A percentile compares a stretch with the other conserved stretches of the same genome.
phyloP scores from a whole-genome alignment of 2,113 vertebrate species.

The Catharus fuscescens region DNA sequence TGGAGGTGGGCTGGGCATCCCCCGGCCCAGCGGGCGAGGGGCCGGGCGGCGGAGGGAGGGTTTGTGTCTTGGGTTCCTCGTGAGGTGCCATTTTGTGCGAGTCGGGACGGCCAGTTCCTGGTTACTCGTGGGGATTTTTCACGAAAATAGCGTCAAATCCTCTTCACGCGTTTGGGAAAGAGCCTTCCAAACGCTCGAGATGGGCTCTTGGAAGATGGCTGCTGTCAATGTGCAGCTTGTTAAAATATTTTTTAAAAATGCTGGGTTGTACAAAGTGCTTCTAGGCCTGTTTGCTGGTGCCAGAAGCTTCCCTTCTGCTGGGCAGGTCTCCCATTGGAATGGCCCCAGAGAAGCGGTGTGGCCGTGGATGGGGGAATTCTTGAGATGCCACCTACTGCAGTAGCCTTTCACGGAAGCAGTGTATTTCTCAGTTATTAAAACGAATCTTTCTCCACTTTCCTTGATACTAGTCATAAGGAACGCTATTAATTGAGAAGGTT shows the following conservation, averaged over 20 bases:
- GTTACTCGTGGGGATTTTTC: not conserved
- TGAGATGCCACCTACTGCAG: not conserved
- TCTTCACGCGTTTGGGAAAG: not conserved
- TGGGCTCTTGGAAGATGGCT: not conserved
- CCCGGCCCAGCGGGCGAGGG: not conserved
- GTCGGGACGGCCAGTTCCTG: not conserved
- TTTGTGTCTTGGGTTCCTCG: fast-evolving
- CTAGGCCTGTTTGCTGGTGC: not conserved
- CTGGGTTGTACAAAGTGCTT: fast-evolving
- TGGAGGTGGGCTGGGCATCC: not conserved
- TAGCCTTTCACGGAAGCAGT: not conserved
- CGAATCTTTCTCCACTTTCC: not conserved
- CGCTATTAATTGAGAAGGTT: not conserved
- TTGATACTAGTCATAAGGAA: not conserved
- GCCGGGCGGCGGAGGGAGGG: not conserved
- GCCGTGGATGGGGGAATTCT: fast-evolving
- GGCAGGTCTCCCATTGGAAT: fast-evolving
- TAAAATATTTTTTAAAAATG: not conserved
- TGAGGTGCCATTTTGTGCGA: fast-evolving
- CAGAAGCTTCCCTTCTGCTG: not conserved
- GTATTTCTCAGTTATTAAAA: not conserved
- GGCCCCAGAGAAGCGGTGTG: fast-evolving
- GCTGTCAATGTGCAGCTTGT: not conserved
- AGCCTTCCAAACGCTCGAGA: not conserved
- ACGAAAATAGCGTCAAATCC: not conserved